These are phyloP conservation scores for Parnassius glacialis DNA, from an alignment of 2,888 invertebrate species.

Conservation along the genomic window DNA sequence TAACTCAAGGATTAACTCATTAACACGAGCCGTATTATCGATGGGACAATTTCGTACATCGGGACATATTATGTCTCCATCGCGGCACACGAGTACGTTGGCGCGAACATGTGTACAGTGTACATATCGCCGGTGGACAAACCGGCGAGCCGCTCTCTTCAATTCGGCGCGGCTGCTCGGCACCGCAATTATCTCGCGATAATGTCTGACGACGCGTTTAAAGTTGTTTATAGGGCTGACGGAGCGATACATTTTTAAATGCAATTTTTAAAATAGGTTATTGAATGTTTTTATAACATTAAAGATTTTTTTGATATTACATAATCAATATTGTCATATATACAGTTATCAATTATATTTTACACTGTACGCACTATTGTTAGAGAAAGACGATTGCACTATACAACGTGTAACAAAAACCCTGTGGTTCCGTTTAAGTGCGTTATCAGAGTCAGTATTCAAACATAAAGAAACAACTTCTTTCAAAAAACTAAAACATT, in stretches of 20 bases:
- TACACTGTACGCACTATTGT: no score
- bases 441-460: no score
- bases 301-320: no score
- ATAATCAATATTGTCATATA: no score
- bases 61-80: background rate
- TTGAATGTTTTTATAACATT: no score
- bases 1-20: no score
- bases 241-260: constrained; percentile 1
- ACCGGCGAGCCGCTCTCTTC: constrained; percentile 38
- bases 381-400: no score
- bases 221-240: constrained; percentile 61
- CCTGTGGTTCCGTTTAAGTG: no score
- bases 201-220: constrained; percentile 63
- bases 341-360: no score
- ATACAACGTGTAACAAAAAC: no score
- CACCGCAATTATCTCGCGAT: constrained; percentile 58
- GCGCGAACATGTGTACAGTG: constrained; percentile 1
- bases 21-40: background rate
- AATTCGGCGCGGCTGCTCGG: constrained; percentile 49
- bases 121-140: background rate
- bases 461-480: no score
- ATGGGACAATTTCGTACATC: background rate
- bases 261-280: background rate
- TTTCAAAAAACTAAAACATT: no score
- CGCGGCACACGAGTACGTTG: background rate